Evolutionary conservation across 2,888 invertebrate species (phyloP).

Genomic region (Mactromeris polynyma): DNA sequence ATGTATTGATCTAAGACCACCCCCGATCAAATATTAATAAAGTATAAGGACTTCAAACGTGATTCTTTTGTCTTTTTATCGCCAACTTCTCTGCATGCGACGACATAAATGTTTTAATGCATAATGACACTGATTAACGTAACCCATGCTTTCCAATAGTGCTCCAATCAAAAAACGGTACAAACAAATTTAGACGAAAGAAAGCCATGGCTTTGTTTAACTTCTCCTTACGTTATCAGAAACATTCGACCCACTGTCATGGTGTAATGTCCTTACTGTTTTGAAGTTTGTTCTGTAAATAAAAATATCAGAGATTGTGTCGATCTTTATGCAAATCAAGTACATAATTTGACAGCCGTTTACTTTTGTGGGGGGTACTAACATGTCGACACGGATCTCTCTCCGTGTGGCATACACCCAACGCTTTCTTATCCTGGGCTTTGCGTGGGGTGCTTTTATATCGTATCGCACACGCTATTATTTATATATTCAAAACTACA

Average conservation of each 20-base stretch:
- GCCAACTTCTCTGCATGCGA: neutral
- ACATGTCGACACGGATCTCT: neutral
- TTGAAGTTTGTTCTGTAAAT: slow-evolving; percentile 1
- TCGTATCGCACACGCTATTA: neutral
- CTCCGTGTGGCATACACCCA: slow-evolving; percentile 14
- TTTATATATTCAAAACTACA: slow-evolving; percentile 8
- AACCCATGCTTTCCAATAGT: neutral
- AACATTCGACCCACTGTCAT: slow-evolving; percentile 20
- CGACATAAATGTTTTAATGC: neutral
- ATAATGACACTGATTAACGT: neutral
- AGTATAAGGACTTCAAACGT: neutral
- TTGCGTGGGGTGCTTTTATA: neutral
- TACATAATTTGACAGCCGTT: slow-evolving; percentile 2
- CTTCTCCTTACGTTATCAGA: neutral
- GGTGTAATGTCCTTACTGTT: neutral
- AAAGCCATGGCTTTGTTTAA: slow-evolving; percentile 1
- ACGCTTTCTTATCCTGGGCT: neutral
- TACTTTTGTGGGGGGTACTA: slow-evolving; percentile 12
- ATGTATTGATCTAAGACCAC: neutral
- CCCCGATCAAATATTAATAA: neutral
- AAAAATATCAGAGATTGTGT: neutral
- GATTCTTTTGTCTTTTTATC: slow-evolving; percentile 7
- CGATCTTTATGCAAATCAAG: slow-evolving; percentile 8
- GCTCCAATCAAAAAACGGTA: neutral
- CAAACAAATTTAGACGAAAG: slow-evolving; percentile 16